Evolutionary conservation across 2,797 vertebrate genomes (phyloP).

Genomic region (Ptychadena robeensis): DNA sequence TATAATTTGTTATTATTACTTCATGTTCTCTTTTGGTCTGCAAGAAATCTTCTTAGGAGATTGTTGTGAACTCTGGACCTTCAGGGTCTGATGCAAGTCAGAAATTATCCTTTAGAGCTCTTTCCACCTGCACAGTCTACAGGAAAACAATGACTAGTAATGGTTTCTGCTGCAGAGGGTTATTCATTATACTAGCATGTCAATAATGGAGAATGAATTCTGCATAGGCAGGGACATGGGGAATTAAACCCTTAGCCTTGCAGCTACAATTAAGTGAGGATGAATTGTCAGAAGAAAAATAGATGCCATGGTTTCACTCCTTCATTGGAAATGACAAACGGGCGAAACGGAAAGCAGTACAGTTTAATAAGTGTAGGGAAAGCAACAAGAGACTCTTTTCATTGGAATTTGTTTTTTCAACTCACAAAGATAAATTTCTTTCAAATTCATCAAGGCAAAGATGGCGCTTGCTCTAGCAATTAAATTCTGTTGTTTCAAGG

Average conservation of each 20-base stretch:
- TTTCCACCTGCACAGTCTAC: neutral
- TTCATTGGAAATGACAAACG: neutral
- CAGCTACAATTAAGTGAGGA: slow-evolving; percentile 20
- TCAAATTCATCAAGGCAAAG: neutral
- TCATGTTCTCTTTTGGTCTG: neutral
- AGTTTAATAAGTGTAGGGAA: neutral
- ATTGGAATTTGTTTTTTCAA: neutral
- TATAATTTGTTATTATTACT: neutral
- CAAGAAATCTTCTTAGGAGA: neutral
- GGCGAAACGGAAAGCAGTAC: neutral
- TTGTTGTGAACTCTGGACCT: neutral
- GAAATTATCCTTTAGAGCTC: slow-evolving; percentile 10
- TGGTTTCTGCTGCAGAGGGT: slow-evolving; percentile 13
- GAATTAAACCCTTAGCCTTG: slow-evolving; percentile 10
- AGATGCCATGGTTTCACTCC: neutral
- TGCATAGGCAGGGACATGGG: slow-evolving; percentile 30
- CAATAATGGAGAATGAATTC: slow-evolving; percentile 42
- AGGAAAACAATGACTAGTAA: slow-evolving; percentile 6
- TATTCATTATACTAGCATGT: slow-evolving; percentile 41
- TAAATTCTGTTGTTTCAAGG: too few relatives aligned
- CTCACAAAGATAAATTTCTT: too few relatives aligned
- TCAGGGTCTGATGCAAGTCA: neutral
- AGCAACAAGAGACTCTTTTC: neutral
- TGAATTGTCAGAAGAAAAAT: slow-evolving; percentile 31
- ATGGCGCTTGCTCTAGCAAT: neutral